Base-by-base conservation (phyloP, 2,113 vertebrate genomes). In the Microtus oregoni region DNA sequence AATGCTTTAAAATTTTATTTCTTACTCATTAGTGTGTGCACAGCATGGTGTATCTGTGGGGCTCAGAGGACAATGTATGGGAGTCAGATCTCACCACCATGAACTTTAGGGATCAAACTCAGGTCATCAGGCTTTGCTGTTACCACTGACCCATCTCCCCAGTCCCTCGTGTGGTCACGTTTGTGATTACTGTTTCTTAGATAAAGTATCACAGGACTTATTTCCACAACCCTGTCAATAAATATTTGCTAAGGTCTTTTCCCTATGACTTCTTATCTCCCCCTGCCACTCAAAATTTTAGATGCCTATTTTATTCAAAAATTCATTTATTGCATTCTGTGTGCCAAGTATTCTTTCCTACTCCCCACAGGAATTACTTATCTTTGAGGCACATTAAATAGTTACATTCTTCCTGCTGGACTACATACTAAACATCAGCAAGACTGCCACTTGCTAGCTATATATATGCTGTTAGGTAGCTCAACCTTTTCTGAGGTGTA, bases 281-380 rank as follows among this genome's bases (percentile, higher is more conserved):
- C 52, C n/a, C 93, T 78, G 50, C 41, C 9, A 67, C 1, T 68
- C 10, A 32, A n/a, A 55, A 20, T 65, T 82, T 90, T 77, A 7
- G 41, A 92, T 38, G 13, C 63, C 19, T 47, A 86, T 61, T 86
- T 17, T 86, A 41, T 72, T 91, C 58, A 93, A 41, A 50, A 91
- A 70, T 28, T 92, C 55, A 90, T 77, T 95, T 79, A 92, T 24
- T n/a, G 30, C 58, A 73, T 94, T 92, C 63, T 83, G 22, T 82
- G 6, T 81, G 93, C 30, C 88, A 97, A 78, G 26, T 76, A 89
- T 20, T 85, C 77, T 68, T 44, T 68, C 70, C 44, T 58, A 3
- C 12, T 28, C 28, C 3, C 77, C 67, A 58, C 15, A 55, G 50
- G 44, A 92, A 86, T 24, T 28, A 90, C 32, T 63, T 81, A 58